Evolutionary conservation across 2,888 invertebrate genomes (phyloP).

Genomic region (Hybos culiciformis): DNA sequence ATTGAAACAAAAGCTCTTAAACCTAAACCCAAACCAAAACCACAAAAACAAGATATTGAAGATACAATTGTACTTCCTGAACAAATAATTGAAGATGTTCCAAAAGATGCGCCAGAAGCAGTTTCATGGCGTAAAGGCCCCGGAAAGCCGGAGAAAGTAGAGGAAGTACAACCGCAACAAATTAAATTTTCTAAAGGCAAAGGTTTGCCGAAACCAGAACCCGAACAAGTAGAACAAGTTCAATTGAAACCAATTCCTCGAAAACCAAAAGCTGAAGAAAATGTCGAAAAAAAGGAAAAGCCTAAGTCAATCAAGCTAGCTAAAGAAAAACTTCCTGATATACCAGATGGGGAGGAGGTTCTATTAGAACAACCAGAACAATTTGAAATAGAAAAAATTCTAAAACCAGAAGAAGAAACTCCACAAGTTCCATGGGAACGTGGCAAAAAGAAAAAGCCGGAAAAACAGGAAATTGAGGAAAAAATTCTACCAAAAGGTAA

Average conservation of each 20-base stretch:
- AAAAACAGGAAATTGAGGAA: constrained; percentile 27
- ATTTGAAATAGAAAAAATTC: constrained; percentile 25
- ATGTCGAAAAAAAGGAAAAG: constrained; percentile 4
- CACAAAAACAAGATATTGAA: constrained; percentile 12
- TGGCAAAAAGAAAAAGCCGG: constrained; percentile 33
- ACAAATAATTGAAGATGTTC: constrained; percentile 9
- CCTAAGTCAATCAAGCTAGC: constrained; percentile 24
- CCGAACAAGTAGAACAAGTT: constrained; percentile 35
- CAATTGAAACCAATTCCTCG: constrained; percentile 38
- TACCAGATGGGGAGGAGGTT: constrained; percentile 21
- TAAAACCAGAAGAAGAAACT: constrained; percentile 23
- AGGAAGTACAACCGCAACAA: constrained; percentile 26
- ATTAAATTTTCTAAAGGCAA: constrained; percentile 28
- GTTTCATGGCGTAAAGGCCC: not conserved
- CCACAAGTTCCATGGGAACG: constrained; percentile 31
- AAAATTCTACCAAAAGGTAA: constrained; percentile 34
- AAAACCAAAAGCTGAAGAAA: constrained; percentile 21
- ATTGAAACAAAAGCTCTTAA: no score
- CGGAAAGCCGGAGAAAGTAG: constrained; percentile 9
- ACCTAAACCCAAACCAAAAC: no score
- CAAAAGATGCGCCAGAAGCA: not conserved
- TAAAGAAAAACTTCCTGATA: constrained; percentile 26
- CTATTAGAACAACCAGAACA: constrained; percentile 18
- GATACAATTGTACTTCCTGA: not conserved
- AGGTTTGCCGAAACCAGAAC: constrained; percentile 26